A percentile compares a stretch with the other conserved stretches of the same genome.
phyloP scores from a whole-genome alignment of 1,140 invertebrate genomes.

The Drosophila paulistorum region DNA sequence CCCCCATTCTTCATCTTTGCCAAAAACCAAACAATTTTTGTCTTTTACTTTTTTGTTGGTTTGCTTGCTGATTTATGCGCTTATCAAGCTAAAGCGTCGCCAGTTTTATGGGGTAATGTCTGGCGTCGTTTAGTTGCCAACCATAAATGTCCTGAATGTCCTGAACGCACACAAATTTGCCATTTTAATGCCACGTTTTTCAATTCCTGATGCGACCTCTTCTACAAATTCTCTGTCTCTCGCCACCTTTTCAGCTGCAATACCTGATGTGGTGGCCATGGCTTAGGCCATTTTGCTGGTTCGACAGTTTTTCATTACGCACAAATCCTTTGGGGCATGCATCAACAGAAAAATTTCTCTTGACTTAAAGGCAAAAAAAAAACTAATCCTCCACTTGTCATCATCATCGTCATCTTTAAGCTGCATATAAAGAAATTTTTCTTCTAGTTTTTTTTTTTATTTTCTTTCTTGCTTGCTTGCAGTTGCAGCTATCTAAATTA shows the following conservation, averaged over 20 bases:
- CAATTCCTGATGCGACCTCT: slow-evolving; percentile 51
- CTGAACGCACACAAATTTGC: slow-evolving; percentile 75
- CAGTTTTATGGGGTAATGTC: slow-evolving; percentile 67
- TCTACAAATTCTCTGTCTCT: background rate
- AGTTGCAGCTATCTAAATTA: slow-evolving; percentile 79
- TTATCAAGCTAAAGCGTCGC: slow-evolving; percentile 72
- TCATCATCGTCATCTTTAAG: slow-evolving; percentile 39
- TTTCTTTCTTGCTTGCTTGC: slow-evolving; percentile 39
- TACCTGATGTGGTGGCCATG: slow-evolving; percentile 7
- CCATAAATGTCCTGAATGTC: slow-evolving; percentile 74
- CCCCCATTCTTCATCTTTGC: background rate
- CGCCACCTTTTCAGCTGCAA: too few relatives aligned
- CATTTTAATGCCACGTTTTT: slow-evolving; percentile 76
- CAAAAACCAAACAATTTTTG: slow-evolving; percentile 2
- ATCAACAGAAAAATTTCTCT: slow-evolving; percentile 49
- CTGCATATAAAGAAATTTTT: slow-evolving; percentile 19
- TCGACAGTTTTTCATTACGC: slow-evolving; percentile 80
- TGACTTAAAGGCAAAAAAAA: slow-evolving; percentile 38
- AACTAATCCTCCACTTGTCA: slow-evolving; percentile 6
- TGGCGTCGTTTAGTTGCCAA: slow-evolving; percentile 59
- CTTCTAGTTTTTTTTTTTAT: background rate
- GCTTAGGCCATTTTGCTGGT: slow-evolving; percentile 39
- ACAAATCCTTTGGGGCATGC: slow-evolving; percentile 77
- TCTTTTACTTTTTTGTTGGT: background rate
- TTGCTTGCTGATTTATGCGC: slow-evolving; percentile 70